phyloP scores from a whole-genome alignment of 2,113 vertebrate species.

The Elachura formosa region DNA sequence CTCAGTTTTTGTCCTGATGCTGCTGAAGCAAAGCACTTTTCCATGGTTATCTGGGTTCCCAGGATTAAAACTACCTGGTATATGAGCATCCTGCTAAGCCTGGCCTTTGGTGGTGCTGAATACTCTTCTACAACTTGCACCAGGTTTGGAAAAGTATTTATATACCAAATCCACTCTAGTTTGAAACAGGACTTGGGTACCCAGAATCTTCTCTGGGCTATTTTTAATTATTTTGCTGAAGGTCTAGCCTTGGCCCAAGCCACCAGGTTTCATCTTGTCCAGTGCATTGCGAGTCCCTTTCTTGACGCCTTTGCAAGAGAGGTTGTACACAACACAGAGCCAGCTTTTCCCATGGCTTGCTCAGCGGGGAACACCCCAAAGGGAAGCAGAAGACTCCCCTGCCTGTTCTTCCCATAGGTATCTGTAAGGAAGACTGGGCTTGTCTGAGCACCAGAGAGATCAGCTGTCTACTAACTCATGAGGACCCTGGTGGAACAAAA shows the following conservation, averaged over 20 bases:
- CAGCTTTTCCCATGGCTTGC: not conserved
- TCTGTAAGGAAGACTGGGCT: not conserved
- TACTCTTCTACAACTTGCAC: not conserved
- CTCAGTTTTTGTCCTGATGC: not conserved
- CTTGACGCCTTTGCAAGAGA: not conserved
- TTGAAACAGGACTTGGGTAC: not conserved
- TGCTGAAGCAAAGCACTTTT: not conserved
- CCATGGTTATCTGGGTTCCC: not conserved
- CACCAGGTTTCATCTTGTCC: not conserved
- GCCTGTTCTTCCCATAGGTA: not conserved
- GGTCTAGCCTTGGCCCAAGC: not conserved
- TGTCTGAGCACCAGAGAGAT: not conserved
- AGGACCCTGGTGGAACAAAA: not conserved
- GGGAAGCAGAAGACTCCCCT: not conserved
- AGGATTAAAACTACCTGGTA: not conserved
- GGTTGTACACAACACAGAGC: accelerated
- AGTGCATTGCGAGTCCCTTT: not conserved
- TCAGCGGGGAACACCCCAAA: not conserved
- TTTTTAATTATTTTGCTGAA: not conserved
- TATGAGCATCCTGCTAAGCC: not conserved
- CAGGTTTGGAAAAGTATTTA: not conserved
- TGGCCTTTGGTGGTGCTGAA: not conserved
- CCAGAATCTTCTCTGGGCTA: not conserved
- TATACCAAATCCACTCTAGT: not conserved
- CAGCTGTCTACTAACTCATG: not conserved